Evolutionary conservation across 2,888 invertebrate species (phyloP).

Genomic region (Salticus scenicus): DNA sequence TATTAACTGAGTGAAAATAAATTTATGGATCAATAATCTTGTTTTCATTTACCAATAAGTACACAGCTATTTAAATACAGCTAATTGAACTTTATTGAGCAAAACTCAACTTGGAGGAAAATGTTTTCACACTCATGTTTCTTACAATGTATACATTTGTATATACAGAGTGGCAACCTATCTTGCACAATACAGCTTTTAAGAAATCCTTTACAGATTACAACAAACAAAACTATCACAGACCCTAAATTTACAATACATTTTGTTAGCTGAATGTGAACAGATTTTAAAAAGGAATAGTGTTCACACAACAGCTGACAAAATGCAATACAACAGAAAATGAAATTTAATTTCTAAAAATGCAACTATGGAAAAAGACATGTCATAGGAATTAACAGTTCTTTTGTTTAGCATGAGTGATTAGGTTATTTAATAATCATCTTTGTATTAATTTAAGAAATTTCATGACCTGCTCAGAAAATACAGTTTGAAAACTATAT

Average conservation of each 20-base stretch:
- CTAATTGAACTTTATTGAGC: slow-evolving; percentile 69
- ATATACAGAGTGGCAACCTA: slow-evolving; percentile 36
- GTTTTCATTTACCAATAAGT: too few species aligned
- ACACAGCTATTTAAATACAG: slow-evolving; percentile 28
- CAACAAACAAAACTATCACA: slow-evolving; percentile 57
- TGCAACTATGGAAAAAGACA: background rate
- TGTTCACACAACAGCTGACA: slow-evolving; percentile 10
- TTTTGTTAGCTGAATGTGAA: slow-evolving; percentile 9
- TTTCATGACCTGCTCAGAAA: too few species aligned
- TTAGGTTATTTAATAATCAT: background rate
- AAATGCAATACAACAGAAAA: background rate
- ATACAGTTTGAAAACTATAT: too few species aligned
- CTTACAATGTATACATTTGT: slow-evolving; percentile 28
- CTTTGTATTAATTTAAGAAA: too few species aligned
- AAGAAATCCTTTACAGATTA: slow-evolving; percentile 53
- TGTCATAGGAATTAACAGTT: background rate
- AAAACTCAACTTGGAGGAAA: slow-evolving; percentile 66
- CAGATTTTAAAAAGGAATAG: slow-evolving; percentile 2
- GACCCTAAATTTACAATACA: slow-evolving; percentile 1
- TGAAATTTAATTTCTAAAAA: background rate
- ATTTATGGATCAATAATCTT: too few species aligned
- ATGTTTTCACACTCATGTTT: slow-evolving; percentile 62
- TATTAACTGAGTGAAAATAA: too few species aligned
- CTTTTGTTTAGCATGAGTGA: slow-evolving; percentile 2
- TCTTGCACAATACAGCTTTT: slow-evolving; percentile 30